phyloP scores from a whole-genome alignment of 2,797 vertebrate species.

The Emys orbicularis region DNA sequence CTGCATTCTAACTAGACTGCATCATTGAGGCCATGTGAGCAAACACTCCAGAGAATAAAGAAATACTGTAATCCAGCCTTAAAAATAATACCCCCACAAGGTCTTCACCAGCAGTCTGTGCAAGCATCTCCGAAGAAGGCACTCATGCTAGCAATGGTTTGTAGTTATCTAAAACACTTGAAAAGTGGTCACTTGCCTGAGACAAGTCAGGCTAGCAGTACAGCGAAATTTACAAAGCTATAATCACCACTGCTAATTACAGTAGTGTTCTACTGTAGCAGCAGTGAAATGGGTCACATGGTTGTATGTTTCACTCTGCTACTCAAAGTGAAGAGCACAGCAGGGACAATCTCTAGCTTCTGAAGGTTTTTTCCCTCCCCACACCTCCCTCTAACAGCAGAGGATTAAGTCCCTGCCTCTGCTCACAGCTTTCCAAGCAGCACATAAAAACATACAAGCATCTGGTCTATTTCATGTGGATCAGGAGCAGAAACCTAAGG shows the following conservation, averaged over 20 bases:
- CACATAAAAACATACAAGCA: not conserved
- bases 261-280: not conserved
- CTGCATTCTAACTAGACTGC: not conserved
- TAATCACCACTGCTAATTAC: not conserved
- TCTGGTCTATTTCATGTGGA: fast-evolving
- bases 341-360: not conserved
- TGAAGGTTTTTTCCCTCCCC: not conserved
- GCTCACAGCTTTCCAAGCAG: not conserved
- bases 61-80: not conserved
- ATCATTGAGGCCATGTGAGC: not conserved
- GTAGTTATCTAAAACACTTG: not conserved
- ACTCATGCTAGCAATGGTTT: not conserved
- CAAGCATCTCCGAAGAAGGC: not conserved
- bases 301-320: fast-evolving
- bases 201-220: not conserved
- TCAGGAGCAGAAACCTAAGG: fast-evolving
- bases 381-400: fast-evolving
- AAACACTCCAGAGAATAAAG: constrained; percentile 1
- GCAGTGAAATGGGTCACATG: not conserved
- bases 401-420: not conserved
- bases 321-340: not conserved
- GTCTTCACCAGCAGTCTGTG: not conserved
- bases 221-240: not conserved
- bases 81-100: not conserved
- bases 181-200: not conserved